Base-by-base conservation (phyloP, 2,888 invertebrate genomes). In the Spilosoma lubricipeda region DNA sequence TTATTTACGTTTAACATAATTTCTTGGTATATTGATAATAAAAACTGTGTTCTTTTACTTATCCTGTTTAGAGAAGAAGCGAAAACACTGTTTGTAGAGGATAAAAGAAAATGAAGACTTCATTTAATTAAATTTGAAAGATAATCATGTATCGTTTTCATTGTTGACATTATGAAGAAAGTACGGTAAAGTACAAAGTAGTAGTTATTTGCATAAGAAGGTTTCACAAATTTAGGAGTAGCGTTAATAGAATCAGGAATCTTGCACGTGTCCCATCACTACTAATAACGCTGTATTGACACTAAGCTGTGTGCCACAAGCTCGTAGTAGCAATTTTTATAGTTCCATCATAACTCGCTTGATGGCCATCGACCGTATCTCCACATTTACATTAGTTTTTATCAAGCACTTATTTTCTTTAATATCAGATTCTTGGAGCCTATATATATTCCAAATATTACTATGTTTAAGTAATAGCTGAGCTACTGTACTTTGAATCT, bases 261-360 rank as follows among this genome's bases (percentile, higher is more conserved):
- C 1, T 13, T 36, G 3, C 18, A 30, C 18, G n/a, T 64, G 64
- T 73, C 73, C 5, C 84, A 64, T 71, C 81, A 72, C 79, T 79
- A 75, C 7, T n/a, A 0, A 59, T n/a, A 63, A 18, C 70, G 63
- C 59, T 45, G 72, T 77, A 76, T 66, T 78, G 67, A 56, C 75
- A 72, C 73, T 80, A 73, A 70, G 65, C 72, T 74, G 63, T 52
- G 71, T 52, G 71, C 59, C 72, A 76, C 74, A 71, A 77, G 70
- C 67, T 52, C 56, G 74, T 71, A 76, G 74, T 79, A 52, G 79
- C 79, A 73, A 74, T 72, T 77, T 87, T 86, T 87, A 85, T 86
- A 69, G 78, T 74, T 48, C 77, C 74, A 80, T 85, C 85, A 83
- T 87, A 87, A 84, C 85, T 74, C 72, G 73, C 73, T 79, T 67